A percentile compares a stretch with the other conserved stretches of the same genome.
phyloP scores from a whole-genome alignment of 2,113 vertebrate genomes.

The Hippocampus abdominalis region DNA sequence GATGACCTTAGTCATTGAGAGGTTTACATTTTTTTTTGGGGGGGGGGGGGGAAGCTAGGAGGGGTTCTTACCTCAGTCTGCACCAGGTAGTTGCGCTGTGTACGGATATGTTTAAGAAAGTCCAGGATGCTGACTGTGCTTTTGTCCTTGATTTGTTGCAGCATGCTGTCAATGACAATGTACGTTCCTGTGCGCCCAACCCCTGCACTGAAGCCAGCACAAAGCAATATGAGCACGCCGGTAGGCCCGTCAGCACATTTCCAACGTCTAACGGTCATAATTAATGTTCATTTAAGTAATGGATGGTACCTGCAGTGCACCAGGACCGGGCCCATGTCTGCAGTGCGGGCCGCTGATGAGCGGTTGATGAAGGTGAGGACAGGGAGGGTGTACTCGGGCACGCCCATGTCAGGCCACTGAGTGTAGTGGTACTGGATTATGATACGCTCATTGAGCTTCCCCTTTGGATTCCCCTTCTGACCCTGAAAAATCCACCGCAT shows the following conservation, averaged over 20 bases:
- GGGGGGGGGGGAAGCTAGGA: too few relatives aligned
- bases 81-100: conserved; percentile 99
- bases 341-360: conserved; percentile 81
- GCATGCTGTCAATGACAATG: conserved; percentile 99
- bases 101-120: conserved; percentile 98
- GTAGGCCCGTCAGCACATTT: conserved; percentile 21
- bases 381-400: conserved; percentile 92
- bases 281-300: conserved; percentile 13
- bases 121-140: conserved; percentile 97
- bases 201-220: conserved; percentile 79
- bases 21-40: not conserved
- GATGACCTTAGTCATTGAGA: not conserved
- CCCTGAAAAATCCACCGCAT: conserved; percentile 63
- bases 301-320: conserved; percentile 92
- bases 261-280: conserved; percentile 11
- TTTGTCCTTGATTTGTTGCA: conserved; percentile 98
- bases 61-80: conserved; percentile 88
- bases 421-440: conserved; percentile 98
- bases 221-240: conserved; percentile 27
- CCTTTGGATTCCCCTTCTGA: conserved; percentile 90
- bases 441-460: conserved; percentile 84
- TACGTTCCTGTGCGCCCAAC: conserved; percentile 98
- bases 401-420: conserved; percentile 99
- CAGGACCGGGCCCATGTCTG: conserved; percentile 87
- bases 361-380: conserved; percentile 95